A percentile compares a stretch with the other conserved stretches of the same genome.
Conservation (phyloP, 37 sponge, comb jelly and placozoan species). For the Chondrilla cf. caribensis region DNA sequence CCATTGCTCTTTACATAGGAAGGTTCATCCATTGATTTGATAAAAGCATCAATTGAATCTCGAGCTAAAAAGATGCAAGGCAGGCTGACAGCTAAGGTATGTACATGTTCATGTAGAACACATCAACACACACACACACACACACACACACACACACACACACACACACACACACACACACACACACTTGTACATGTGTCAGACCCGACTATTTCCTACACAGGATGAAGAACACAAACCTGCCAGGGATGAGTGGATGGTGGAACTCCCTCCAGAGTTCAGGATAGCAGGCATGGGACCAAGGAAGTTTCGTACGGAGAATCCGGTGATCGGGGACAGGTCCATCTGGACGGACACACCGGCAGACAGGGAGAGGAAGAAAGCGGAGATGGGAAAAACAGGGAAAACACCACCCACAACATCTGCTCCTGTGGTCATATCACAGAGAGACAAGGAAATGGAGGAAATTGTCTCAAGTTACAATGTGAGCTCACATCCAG, state of each 20-base stretch:
- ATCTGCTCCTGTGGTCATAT: not conserved
- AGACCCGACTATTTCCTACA: not conserved
- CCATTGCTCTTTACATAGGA: no score
- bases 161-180: slow-evolving; percentile 2
- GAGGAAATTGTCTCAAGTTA: not conserved
- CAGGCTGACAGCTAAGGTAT: slow-evolving; percentile 47
- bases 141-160: not conserved
- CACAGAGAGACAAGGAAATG: slow-evolving; percentile 3
- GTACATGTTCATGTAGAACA: not conserved
- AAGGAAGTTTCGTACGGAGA: slow-evolving; percentile 61
- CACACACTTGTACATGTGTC: no score
- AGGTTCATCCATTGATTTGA: no score
- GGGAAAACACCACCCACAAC: not conserved
- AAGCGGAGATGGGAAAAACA: not conserved
- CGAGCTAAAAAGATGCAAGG: slow-evolving; percentile 59
- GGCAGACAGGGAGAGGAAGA: slow-evolving; percentile 48
- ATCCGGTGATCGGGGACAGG: slow-evolving; percentile 54
- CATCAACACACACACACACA: no score
- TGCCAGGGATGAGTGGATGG: slow-evolving; percentile 78
- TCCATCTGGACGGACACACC: slow-evolving; percentile 88
- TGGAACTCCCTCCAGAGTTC: slow-evolving; percentile 63
- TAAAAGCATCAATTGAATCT: slow-evolving; percentile 34
- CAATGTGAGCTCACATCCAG: not conserved
- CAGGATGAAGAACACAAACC: slow-evolving; percentile 18
- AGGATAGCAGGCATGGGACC: slow-evolving; percentile 64